A percentile compares a stretch with the other conserved stretches of the same genome.
Evolutionary conservation across 1,140 invertebrate species (phyloP).

Genomic region (Limonius californicus): DNA sequence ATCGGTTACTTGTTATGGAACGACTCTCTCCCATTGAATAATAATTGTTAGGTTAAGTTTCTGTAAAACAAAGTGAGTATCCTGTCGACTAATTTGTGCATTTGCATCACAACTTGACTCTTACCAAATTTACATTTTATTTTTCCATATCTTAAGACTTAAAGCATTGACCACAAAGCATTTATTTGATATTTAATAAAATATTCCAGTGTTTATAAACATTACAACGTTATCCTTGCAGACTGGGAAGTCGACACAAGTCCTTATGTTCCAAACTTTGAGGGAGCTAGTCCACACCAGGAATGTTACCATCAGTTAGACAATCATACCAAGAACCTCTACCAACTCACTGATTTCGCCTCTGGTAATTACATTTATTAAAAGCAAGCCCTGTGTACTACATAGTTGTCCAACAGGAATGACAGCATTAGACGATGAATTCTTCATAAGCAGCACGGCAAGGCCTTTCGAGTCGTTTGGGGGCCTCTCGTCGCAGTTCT

Average conservation of each 20-base stretch:
- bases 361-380: constrained; percentile 8
- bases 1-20: no score
- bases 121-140: no score
- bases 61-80: no score
- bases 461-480: constrained; percentile 63
- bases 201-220: no score
- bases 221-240: no score
- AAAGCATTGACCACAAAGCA: no score
- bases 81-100: no score
- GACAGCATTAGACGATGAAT: constrained; percentile 56
- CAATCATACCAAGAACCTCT: background rate
- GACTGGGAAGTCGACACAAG: constrained; percentile 47
- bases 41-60: no score
- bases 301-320: background rate
- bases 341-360: constrained; percentile 15
- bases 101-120: no score
- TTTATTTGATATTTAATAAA: no score
- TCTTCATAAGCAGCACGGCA: constrained; percentile 67
- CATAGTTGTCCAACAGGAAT: constrained; percentile 14
- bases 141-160: no score
- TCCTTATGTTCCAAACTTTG: constrained; percentile 28
- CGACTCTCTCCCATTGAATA: no score
- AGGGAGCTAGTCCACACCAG: background rate
- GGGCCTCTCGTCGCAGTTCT: constrained; percentile 63
- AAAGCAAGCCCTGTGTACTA: background rate